Evolutionary conservation across 2,888 invertebrate genomes (phyloP).

Genomic region (Phania funesta): DNA sequence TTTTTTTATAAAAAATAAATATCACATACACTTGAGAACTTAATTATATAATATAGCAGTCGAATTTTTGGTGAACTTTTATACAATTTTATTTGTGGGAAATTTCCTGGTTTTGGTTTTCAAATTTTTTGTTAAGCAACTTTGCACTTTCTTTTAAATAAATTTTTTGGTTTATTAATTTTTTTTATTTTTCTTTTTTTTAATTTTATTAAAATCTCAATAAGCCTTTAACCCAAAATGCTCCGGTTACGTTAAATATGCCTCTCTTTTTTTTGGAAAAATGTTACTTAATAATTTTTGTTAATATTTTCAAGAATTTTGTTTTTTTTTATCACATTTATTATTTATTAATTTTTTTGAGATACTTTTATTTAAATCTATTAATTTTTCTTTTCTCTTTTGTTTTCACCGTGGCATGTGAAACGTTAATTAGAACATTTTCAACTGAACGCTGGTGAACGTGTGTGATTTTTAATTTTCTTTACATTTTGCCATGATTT

Average conservation of each 20-base stretch:
- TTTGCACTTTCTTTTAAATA: background rate
- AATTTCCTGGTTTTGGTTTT: too few species aligned
- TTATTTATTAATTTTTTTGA: constrained; percentile 42
- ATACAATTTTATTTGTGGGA: too few species aligned
- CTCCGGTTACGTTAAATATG: background rate
- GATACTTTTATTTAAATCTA: too few species aligned
- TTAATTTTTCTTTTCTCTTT: constrained; percentile 21
- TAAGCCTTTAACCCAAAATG: background rate
- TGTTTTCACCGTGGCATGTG: constrained; percentile 65
- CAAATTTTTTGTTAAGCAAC: too few species aligned
- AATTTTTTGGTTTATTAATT: background rate
- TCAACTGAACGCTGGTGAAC: constrained; percentile 66
- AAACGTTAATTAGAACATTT: constrained; percentile 68
- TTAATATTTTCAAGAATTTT: background rate
- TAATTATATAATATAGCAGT: constrained; percentile 48
- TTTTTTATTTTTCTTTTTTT: background rate
- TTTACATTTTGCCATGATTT: constrained; percentile 49
- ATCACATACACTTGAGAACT: constrained; percentile 43
- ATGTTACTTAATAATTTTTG: constrained; percentile 34
- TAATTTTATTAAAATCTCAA: background rate
- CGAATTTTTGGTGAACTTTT: too few species aligned
- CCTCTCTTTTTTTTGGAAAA: constrained; percentile 16
- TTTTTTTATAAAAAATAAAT: constrained; percentile 18
- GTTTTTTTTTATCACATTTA: constrained; percentile 35
- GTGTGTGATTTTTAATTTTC: constrained; percentile 53